Evolutionary conservation across 2,797 vertebrate genomes (phyloP).

Genomic region (Carapus acus): DNA sequence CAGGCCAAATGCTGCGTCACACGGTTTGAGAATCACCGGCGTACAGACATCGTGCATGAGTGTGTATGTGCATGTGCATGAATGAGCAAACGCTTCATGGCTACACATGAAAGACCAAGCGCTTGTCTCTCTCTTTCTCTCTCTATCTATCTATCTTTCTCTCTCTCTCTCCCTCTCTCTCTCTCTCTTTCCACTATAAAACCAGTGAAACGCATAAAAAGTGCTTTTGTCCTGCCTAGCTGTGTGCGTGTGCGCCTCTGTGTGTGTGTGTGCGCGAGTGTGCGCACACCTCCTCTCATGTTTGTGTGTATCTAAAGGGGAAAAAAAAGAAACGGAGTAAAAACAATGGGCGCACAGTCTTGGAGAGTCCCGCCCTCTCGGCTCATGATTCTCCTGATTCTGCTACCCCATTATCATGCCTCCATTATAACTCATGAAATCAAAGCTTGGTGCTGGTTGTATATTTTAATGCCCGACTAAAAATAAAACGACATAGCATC

Average conservation of each 20-base stretch:
- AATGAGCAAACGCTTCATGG: slow-evolving; percentile 26
- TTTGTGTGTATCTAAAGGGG: slow-evolving; percentile 46
- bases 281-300: slow-evolving; percentile 49
- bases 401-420: slow-evolving; percentile 44
- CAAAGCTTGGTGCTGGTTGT: slow-evolving; percentile 26
- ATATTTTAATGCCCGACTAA: slow-evolving; percentile 11
- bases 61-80: slow-evolving; percentile 6
- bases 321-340: no score
- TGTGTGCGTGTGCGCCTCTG: slow-evolving; percentile 30
- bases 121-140: slow-evolving; percentile 5
- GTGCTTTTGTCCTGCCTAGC: slow-evolving; percentile 59
- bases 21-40: no score
- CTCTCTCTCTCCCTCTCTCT: slow-evolving; percentile 18
- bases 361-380: slow-evolving; percentile 52
- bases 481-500: no score
- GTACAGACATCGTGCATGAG: slow-evolving; percentile 5
- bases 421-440: slow-evolving; percentile 20
- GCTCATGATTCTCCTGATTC: slow-evolving; percentile 59
- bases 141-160: slow-evolving; percentile 17
- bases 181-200: slow-evolving; percentile 23
- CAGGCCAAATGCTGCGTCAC: no score
- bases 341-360: slow-evolving; percentile 78
- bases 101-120: slow-evolving; percentile 26
- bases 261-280: slow-evolving; percentile 57
- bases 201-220: slow-evolving; percentile 60